Evolutionary conservation across 1,140 invertebrate species (phyloP), one percentile per base, ranked within the genome.

Genomic region (Lucilia sericata): DNA sequence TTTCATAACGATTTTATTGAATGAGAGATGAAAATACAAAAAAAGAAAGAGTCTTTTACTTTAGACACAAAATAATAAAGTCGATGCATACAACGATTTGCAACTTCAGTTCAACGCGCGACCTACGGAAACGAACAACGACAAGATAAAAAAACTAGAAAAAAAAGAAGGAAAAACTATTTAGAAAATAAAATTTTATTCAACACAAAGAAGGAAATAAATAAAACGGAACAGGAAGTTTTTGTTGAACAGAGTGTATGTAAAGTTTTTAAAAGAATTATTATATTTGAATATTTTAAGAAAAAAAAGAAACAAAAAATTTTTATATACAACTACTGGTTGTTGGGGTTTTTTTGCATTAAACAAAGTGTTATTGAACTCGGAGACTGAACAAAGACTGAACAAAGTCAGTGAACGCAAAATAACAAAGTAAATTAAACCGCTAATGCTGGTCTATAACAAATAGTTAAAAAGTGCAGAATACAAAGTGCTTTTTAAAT

Each of bases 301-400:
- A 2, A 10, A 21, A 70, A 19, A 21, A 21, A 21, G 2, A 70
- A 70, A 70, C 60, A 70, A 70, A 70, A n/a, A 19, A 70, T 3
- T 36, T 42, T 42, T 42, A 42, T 42, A 42, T 42, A 70, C 7
- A 21, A 21, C 65, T 70, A 19, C 14, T 60, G 2, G 55, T 60
- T 60, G 55, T 60, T 14, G n/a, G 17, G 3, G n/a, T 60, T 60
- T n/a, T 60, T 60, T 60, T 60, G 55, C 55, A n/a, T 21, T 25
- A 49, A 30, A 30, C 25, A 30, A 80, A 80, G 42, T 49, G 76
- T 51, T 80, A 80, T 80, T 80, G 76, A 80, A 80, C 76, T 49
- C 76, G 47, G 2, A 7, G 5, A 7, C 17, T 60, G 55, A 25
- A 80, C 76, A 80, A 80, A 80, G 47, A 70, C 42, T 42, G 25